Percentiles rank a stretch among this genome's conserved stretches.
These are phyloP conservation scores for Ptyas mucosa DNA, from an alignment of 2,113 vertebrate species.

Conservation along the genomic window DNA sequence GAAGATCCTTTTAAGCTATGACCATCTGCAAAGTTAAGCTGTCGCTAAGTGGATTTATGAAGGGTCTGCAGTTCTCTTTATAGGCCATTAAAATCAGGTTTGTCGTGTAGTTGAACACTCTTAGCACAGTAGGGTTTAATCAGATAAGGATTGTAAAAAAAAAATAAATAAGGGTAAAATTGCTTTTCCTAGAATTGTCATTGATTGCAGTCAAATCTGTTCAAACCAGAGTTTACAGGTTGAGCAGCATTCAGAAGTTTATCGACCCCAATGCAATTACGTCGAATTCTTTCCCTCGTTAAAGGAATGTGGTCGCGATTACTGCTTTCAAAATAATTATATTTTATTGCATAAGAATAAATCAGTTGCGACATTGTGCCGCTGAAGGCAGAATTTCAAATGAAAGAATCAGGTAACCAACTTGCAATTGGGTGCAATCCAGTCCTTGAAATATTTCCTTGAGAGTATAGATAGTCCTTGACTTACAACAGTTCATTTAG, in stretches of 20 bases:
- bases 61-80: not conserved
- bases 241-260: accelerated
- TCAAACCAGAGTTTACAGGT: not conserved
- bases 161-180: not conserved
- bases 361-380: not conserved
- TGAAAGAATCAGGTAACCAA: not conserved
- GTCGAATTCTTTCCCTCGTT: not conserved
- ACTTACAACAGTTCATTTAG: no score
- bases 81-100: not conserved
- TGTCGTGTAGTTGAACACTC: not conserved
- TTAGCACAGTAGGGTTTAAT: not conserved
- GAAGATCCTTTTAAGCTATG: not conserved
- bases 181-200: not conserved
- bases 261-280: accelerated
- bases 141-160: not conserved
- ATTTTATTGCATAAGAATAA: not conserved
- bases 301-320: not conserved
- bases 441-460: not conserved
- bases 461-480: no score
- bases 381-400: not conserved
- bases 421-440: not conserved
- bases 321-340: not conserved
- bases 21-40: not conserved
- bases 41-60: not conserved
- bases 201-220: not conserved